These are phyloP conservation scores for Campoletis raptor DNA, from an alignment of 2,888 invertebrate genomes.

Conservation along the genomic window DNA sequence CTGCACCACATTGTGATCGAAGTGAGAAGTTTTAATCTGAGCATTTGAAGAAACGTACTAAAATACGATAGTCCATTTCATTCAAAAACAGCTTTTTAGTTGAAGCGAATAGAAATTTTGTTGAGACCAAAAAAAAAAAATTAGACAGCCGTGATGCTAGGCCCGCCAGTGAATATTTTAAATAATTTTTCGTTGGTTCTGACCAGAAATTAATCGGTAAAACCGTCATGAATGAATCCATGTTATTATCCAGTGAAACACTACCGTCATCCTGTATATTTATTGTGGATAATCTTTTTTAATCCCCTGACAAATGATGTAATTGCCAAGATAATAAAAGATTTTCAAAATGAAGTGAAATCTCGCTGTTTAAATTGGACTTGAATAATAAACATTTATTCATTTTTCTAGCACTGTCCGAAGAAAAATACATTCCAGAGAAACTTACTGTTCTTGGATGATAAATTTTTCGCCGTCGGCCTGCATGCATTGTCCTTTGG, in stretches of 20 bases:
- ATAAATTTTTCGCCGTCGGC: slow-evolving; percentile 84
- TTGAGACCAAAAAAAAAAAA: too few relatives aligned
- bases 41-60: too few relatives aligned
- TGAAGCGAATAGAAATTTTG: too few relatives aligned
- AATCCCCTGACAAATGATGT: neutral
- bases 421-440: neutral
- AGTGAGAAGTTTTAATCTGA: too few relatives aligned
- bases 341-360: slow-evolving; percentile 65
- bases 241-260: neutral
- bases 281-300: neutral
- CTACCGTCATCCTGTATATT: neutral
- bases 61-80: too few relatives aligned
- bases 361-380: neutral
- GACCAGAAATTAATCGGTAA: neutral
- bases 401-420: neutral
- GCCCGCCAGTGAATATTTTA: neutral
- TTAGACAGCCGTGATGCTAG: too few relatives aligned
- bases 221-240: neutral
- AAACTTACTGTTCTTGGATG: slow-evolving; percentile 82
- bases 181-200: neutral
- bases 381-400: slow-evolving; percentile 47
- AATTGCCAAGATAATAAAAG: neutral
- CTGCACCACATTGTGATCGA: too few relatives aligned
- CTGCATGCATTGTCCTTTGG: slow-evolving; percentile 84
- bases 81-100: too few relatives aligned